Evolutionary conservation across 2,797 vertebrate genomes (phyloP).

Genomic region (Scolopax bukidnonensis): DNA sequence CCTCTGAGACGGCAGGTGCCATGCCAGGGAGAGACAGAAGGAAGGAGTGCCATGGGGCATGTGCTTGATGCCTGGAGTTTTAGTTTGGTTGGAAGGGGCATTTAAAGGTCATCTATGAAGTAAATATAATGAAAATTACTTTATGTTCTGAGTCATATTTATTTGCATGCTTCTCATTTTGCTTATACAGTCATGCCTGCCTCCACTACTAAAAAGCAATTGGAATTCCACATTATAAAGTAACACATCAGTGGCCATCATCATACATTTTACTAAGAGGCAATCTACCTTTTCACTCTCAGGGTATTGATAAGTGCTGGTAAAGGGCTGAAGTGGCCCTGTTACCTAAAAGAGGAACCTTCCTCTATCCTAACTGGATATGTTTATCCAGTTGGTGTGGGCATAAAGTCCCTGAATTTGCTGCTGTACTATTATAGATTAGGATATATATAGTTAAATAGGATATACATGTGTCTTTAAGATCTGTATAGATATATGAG

Average conservation of each 20-base stretch:
- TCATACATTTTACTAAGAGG: background rate
- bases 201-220: background rate
- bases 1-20: background rate
- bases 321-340: background rate
- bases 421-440: background rate
- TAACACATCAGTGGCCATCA: background rate
- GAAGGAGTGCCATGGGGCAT: rapidly evolving
- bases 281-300: background rate
- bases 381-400: background rate
- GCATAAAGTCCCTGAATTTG: background rate
- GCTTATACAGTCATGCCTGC: background rate
- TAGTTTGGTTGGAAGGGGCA: background rate
- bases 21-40: background rate
- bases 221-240: background rate
- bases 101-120: background rate
- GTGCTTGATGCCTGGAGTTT: rapidly evolving
- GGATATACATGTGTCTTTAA: background rate
- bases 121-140: background rate
- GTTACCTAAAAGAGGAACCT: background rate
- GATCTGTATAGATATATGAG: background rate
- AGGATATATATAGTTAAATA: background rate
- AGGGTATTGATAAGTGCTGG: background rate
- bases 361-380: background rate
- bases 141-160: background rate
- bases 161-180: background rate